A percentile compares a stretch with the other conserved stretches of the same genome.
Evolutionary conservation across 2,113 vertebrate genomes (phyloP).

Genomic region (Penelope pileata): DNA sequence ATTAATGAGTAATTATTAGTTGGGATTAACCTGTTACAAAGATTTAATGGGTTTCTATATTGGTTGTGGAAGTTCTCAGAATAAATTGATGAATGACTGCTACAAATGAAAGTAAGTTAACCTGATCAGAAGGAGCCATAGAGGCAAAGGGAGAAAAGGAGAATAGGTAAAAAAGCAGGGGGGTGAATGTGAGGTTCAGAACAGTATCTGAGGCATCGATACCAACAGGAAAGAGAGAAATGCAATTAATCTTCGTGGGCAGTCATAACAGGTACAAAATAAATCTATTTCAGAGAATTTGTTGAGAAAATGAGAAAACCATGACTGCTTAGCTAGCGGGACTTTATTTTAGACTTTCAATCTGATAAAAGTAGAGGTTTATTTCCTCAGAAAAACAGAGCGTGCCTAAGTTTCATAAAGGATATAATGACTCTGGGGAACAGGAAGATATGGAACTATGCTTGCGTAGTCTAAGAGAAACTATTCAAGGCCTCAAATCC

Average conservation of each 20-base stretch:
- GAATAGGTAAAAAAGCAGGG: neutral
- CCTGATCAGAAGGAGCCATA: neutral
- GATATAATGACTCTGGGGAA: neutral
- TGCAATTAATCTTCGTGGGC: neutral
- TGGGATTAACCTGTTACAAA: slow-evolving; percentile 26
- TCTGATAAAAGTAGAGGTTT: neutral
- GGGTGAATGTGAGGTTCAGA: neutral
- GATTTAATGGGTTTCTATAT: slow-evolving; percentile 31
- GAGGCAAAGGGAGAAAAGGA: neutral
- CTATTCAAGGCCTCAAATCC: neutral
- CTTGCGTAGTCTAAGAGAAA: neutral
- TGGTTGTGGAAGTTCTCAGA: neutral
- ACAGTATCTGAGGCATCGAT: neutral
- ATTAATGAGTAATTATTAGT: slow-evolving; percentile 42
- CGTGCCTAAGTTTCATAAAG: neutral
- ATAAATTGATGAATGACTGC: neutral
- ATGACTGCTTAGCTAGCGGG: neutral
- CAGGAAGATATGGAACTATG: neutral
- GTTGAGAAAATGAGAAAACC: neutral
- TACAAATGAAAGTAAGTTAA: slow-evolving; percentile 18
- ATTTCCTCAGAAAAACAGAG: neutral
- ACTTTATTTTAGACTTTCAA: neutral
- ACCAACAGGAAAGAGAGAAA: neutral
- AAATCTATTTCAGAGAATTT: neutral
- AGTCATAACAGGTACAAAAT: neutral